These are phyloP conservation scores for Coilia nasus DNA, from an alignment of 2,797 vertebrate species.

Conservation along the genomic window DNA sequence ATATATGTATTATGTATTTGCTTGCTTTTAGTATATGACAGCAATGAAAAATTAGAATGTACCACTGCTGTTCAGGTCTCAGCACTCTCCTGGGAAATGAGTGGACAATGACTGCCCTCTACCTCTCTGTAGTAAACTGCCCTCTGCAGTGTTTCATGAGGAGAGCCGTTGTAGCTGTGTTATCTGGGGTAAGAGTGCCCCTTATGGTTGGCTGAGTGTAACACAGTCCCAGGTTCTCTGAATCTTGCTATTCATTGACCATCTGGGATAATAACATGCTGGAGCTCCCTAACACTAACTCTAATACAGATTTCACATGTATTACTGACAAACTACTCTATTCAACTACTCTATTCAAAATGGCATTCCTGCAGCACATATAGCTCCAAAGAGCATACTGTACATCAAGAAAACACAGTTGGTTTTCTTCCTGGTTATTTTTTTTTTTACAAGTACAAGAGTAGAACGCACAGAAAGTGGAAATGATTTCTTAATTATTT, in stretches of 20 bases:
- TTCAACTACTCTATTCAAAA: background rate
- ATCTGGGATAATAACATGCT: background rate
- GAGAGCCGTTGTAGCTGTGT: background rate
- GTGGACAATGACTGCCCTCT: constrained; percentile 22
- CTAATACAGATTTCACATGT: background rate
- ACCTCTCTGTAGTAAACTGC: no score
- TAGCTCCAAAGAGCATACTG: background rate
- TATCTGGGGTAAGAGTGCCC: constrained; percentile 11
- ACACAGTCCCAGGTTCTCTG: background rate
- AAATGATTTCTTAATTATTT: constrained; percentile 19
- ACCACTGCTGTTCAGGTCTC: background rate
- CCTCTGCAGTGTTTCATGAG: background rate
- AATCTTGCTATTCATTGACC: background rate
- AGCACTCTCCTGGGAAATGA: background rate
- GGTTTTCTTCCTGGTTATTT: background rate
- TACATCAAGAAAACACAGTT: background rate
- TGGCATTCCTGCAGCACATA: background rate
- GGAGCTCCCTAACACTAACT: background rate
- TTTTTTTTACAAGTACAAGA: background rate
- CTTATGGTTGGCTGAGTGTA: constrained; percentile 8
- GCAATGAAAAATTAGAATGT: background rate
- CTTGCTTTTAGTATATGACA: background rate
- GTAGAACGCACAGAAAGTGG: background rate
- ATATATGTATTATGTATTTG: no score
- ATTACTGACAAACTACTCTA: background rate